Percentiles rank a stretch among this genome's conserved stretches.
Conservation (phyloP, 2,113 vertebrate species). For the Zeus faber region DNA sequence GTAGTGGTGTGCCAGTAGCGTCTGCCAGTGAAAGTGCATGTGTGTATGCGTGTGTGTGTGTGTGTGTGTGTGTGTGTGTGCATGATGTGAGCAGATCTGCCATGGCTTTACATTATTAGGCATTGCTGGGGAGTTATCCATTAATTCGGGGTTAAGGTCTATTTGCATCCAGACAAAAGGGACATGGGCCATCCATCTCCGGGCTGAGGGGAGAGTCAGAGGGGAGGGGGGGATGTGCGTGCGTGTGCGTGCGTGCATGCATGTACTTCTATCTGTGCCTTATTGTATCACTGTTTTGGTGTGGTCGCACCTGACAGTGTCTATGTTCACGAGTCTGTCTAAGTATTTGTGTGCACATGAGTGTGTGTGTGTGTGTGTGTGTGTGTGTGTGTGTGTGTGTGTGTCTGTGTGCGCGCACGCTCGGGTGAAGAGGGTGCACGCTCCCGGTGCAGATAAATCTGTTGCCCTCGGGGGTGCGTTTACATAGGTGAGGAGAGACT, state of each 20-base stretch:
- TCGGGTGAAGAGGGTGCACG: conserved; percentile 48
- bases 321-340: background rate
- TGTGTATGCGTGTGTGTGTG: conserved; percentile 6
- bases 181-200: conserved; percentile 74
- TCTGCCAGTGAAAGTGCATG: conserved; percentile 11
- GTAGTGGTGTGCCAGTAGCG: conserved; percentile 4
- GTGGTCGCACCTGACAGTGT: conserved; percentile 9
- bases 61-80: conserved; percentile 21
- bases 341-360: background rate
- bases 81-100: conserved; percentile 56
- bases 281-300: conserved; percentile 12
- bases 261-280: background rate
- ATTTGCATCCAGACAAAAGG: conserved; percentile 80
- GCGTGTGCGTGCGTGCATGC: background rate
- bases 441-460: conserved; percentile 76
- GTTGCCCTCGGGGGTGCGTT: conserved; percentile 76
- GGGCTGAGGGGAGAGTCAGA: conserved; percentile 53
- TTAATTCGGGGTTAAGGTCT: conserved; percentile 78
- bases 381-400: conserved; percentile 1
- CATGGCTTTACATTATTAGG: conserved; percentile 61
- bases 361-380: conserved; percentile 5
- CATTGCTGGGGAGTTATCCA: conserved; percentile 74
- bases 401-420: background rate
- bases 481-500: conserved; percentile 78
- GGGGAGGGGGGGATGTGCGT: background rate